phyloP scores from a whole-genome alignment of 2,888 invertebrate genomes.

The Omphaloscelis lunosa region DNA sequence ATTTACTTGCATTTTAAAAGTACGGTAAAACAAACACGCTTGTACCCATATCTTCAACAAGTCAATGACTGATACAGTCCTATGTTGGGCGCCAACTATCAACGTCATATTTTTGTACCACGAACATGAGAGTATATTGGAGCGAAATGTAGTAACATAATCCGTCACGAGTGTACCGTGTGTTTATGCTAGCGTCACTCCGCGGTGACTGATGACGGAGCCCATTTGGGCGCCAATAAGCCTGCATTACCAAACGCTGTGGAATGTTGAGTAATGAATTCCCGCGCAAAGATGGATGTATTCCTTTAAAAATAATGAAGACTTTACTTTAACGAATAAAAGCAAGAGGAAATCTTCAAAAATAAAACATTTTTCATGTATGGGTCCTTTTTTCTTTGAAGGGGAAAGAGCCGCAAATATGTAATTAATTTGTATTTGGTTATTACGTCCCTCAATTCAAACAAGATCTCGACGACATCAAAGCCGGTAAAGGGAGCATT shows the following conservation, averaged over 20 bases:
- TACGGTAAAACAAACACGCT: neutral
- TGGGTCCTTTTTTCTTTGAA: neutral
- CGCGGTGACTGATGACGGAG: constrained; percentile 53
- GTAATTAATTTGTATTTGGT: constrained; percentile 51
- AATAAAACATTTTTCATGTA: constrained; percentile 14
- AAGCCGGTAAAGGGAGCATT: constrained; percentile 39
- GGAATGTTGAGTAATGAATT: constrained; percentile 53
- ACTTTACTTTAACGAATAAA: neutral
- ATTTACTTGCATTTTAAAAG: neutral
- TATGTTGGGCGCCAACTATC: constrained; percentile 16
- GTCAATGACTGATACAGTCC: neutral
- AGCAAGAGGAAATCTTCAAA: constrained; percentile 7
- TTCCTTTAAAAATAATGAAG: constrained; percentile 38
- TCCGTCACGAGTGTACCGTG: constrained; percentile 43
- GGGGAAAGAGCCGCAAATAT: constrained; percentile 30
- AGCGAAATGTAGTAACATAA: constrained; percentile 29
- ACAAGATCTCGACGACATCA: constrained; percentile 49
- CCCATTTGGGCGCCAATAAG: constrained; percentile 66
- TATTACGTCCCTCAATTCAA: constrained; percentile 54
- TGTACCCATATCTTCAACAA: neutral
- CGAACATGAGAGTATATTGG: neutral
- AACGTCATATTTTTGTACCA: neutral
- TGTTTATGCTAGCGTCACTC: constrained; percentile 53
- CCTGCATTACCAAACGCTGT: constrained; percentile 33
- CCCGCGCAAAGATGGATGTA: constrained; percentile 37